A percentile compares a stretch with the other conserved stretches of the same genome.
These are phyloP conservation scores for Stratiomys singularior DNA, from an alignment of 2,888 invertebrate species.

Conservation along the genomic window DNA sequence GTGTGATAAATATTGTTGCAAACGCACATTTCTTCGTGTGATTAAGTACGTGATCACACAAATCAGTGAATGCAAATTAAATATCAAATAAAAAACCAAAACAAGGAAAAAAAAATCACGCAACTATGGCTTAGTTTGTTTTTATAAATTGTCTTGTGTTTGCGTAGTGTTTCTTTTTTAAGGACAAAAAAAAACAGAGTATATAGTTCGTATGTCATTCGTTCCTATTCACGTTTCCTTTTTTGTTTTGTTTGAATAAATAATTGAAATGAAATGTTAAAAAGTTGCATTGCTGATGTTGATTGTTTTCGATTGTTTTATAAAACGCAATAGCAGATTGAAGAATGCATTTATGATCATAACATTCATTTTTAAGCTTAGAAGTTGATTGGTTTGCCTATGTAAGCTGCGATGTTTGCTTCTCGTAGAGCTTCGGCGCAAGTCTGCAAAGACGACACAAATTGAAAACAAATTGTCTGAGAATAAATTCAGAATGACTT, in stretches of 20 bases:
- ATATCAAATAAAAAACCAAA: not conserved
- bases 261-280: not conserved
- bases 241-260: slow-evolving; percentile 6
- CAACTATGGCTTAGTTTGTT: not conserved
- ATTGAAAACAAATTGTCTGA: slow-evolving; percentile 27
- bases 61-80: not conserved
- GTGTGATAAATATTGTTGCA: not conserved
- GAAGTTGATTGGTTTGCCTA: slow-evolving; percentile 98
- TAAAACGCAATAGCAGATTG: slow-evolving; percentile 4
- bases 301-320: not conserved
- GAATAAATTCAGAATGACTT: slow-evolving; percentile 62
- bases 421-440: slow-evolving; percentile 97
- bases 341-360: not conserved
- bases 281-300: not conserved
- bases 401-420: slow-evolving; percentile 94
- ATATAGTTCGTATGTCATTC: slow-evolving; percentile 1
- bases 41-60: too few species aligned
- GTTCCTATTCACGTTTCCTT: not conserved
- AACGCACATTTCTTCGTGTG: not conserved
- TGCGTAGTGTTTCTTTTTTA: not conserved
- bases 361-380: slow-evolving; percentile 65
- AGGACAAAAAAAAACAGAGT: not conserved
- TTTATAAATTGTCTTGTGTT: not conserved
- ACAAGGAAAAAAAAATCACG: not conserved
- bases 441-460: slow-evolving; percentile 74